phyloP scores from a whole-genome alignment of 2,797 vertebrate genomes.

The Oreochromis grahami region DNA sequence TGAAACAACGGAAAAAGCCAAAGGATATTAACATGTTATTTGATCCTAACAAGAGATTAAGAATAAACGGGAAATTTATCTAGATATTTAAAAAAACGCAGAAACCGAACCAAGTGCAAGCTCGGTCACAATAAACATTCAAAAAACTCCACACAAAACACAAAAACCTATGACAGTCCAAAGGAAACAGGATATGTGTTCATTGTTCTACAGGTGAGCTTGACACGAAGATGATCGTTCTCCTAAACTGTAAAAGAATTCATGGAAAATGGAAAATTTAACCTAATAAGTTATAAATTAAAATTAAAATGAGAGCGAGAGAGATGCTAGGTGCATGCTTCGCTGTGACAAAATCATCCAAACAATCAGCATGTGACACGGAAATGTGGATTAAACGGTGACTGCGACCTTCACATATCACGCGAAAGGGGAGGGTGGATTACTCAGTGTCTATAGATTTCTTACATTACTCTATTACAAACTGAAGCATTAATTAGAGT shows the following conservation, averaged over 20 bases:
- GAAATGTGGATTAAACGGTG: conserved; percentile 21
- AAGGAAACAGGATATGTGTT: background rate
- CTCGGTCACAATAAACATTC: background rate
- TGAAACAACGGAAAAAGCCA: background rate
- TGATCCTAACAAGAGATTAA: background rate
- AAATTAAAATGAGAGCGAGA: background rate
- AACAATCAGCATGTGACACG: conserved; percentile 46
- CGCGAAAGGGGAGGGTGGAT: background rate
- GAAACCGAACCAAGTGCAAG: background rate
- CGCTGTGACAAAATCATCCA: conserved; percentile 24
- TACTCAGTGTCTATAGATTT: conserved; percentile 37
- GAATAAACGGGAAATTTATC: background rate
- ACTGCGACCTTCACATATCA: conserved; percentile 23
- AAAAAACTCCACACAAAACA: background rate
- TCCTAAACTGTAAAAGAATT: background rate
- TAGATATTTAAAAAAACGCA: background rate
- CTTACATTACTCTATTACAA: conserved; percentile 25
- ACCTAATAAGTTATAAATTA: background rate
- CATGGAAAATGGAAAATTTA: background rate
- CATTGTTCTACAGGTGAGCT: background rate
- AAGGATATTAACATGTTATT: background rate
- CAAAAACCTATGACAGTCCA: background rate
- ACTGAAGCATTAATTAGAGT: conserved; percentile 32
- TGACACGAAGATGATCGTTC: background rate
- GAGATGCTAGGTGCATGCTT: background rate